Evolutionary conservation across 2,888 invertebrate species (phyloP).

Genomic region (Cepaea hortensis): DNA sequence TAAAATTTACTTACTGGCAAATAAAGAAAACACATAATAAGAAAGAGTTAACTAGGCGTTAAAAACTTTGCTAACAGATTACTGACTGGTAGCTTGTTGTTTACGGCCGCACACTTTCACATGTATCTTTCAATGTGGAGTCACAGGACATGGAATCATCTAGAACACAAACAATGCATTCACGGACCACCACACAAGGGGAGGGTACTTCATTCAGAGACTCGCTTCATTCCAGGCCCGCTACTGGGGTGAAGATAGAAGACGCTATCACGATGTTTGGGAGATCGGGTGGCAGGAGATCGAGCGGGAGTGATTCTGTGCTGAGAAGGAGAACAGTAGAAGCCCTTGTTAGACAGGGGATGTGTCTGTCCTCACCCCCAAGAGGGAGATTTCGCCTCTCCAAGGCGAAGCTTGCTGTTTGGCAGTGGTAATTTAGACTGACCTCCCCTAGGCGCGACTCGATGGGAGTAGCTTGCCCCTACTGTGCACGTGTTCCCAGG

Average conservation of each 20-base stretch:
- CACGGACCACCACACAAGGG: slow-evolving; percentile 9
- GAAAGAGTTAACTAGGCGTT: too few species aligned
- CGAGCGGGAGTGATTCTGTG: slow-evolving; percentile 16
- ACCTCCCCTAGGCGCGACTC: too few species aligned
- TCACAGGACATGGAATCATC: background rate
- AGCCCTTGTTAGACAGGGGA: slow-evolving; percentile 24
- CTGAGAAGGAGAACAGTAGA: slow-evolving; percentile 12
- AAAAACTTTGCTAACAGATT: too few species aligned
- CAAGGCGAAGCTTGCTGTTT: background rate
- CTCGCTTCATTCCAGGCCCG: slow-evolving; percentile 5
- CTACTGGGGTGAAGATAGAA: background rate
- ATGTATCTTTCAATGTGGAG: background rate
- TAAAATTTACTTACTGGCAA: too few species aligned
- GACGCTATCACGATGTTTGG: slow-evolving; percentile 29
- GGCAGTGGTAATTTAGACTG: slow-evolving; percentile 10
- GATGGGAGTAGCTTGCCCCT: too few species aligned
- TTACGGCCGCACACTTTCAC: background rate
- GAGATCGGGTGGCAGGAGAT: slow-evolving; percentile 26
- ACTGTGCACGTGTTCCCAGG: too few species aligned
- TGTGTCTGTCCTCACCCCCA: slow-evolving; percentile 31
- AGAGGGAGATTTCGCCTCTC: slow-evolving; percentile 7
- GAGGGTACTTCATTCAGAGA: slow-evolving; percentile 21
- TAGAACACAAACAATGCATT: background rate
- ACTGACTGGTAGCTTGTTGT: too few species aligned
- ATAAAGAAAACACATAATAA: too few species aligned